Evolutionary conservation across 37 sponge, comb jelly and placozoan species (phyloP).

Genomic region (Corticium candelabrum): DNA sequence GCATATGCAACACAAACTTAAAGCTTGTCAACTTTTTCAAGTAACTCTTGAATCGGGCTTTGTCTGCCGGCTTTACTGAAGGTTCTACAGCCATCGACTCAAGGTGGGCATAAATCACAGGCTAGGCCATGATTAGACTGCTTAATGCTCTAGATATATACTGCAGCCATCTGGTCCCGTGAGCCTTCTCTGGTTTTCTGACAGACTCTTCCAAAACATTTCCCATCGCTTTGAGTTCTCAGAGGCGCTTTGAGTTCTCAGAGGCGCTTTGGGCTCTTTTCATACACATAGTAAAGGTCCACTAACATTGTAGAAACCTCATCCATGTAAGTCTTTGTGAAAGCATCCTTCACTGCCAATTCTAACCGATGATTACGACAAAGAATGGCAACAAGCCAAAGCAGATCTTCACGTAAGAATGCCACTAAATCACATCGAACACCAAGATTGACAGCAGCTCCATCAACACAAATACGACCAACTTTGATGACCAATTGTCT

Average conservation of each 20-base stretch:
- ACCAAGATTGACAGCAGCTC: conserved; percentile 31
- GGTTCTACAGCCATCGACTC: conserved; percentile 22
- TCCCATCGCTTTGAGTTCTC: conserved; percentile 3
- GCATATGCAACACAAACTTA: conserved; percentile 33
- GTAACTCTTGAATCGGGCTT: conserved; percentile 13
- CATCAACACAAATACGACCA: conserved; percentile 34
- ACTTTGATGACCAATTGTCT: conserved; percentile 10
- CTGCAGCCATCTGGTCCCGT: conserved; percentile 28
- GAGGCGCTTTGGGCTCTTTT: conserved; percentile 27
- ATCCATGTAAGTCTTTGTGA: conserved; percentile 19
- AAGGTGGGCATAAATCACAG: conserved; percentile 21
- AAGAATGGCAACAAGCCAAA: conserved; percentile 14
- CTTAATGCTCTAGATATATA: conserved; percentile 19
- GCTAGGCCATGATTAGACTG: conserved; percentile 19
- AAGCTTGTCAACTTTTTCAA: conserved; percentile 26
- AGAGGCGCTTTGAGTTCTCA: too few species aligned
- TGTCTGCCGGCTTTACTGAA: conserved; percentile 17
- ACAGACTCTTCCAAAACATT: conserved; percentile 14
- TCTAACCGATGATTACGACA: conserved; percentile 1
- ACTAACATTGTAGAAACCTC: conserved; percentile 25
- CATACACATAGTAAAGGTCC: conserved; percentile 13
- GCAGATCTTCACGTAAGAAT: conserved; percentile 20
- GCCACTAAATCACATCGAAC: conserved; percentile 20
- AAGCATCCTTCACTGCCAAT: conserved; percentile 11
- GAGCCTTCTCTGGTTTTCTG: conserved; percentile 24